Evolutionary conservation across 2,888 invertebrate species (phyloP).

Genomic region (Ochropleura leucogaster): DNA sequence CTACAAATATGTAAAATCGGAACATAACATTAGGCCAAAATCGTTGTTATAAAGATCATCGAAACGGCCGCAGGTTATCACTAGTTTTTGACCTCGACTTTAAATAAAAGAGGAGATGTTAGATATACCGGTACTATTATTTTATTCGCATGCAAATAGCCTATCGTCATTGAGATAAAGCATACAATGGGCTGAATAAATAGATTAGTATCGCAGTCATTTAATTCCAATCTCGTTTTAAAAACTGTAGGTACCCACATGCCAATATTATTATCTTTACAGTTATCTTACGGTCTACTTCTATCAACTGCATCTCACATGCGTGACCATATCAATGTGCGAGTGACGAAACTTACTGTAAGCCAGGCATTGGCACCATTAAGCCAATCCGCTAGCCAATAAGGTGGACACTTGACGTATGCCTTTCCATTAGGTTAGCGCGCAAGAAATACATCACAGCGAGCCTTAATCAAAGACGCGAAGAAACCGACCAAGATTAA

Average conservation of each 20-base stretch:
- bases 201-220: constrained; percentile 61
- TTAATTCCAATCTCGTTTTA: constrained; percentile 60
- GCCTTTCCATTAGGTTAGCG: constrained; percentile 88
- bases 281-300: constrained; percentile 54
- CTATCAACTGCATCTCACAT: constrained; percentile 47
- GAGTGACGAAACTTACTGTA: constrained; percentile 81
- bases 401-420: constrained; percentile 90
- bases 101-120: constrained; percentile 68
- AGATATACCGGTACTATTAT: constrained; percentile 69
- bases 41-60: constrained; percentile 44
- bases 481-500: constrained; percentile 87
- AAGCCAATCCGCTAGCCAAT: constrained; percentile 87
- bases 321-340: constrained; percentile 63
- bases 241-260: constrained; percentile 43
- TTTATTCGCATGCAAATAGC: constrained; percentile 79
- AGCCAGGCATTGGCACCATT: constrained; percentile 82
- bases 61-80: constrained; percentile 34
- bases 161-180: constrained; percentile 72
- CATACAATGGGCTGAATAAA: constrained; percentile 70
- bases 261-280: constrained; percentile 51
- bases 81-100: constrained; percentile 55
- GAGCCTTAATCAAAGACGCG: constrained; percentile 88
- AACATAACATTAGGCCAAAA: constrained; percentile 31
- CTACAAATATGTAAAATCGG: constrained; percentile 38
- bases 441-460: constrained; percentile 89